Conservation (phyloP, 2,888 invertebrate species). For the Cryptocheilus praepositus region DNA sequence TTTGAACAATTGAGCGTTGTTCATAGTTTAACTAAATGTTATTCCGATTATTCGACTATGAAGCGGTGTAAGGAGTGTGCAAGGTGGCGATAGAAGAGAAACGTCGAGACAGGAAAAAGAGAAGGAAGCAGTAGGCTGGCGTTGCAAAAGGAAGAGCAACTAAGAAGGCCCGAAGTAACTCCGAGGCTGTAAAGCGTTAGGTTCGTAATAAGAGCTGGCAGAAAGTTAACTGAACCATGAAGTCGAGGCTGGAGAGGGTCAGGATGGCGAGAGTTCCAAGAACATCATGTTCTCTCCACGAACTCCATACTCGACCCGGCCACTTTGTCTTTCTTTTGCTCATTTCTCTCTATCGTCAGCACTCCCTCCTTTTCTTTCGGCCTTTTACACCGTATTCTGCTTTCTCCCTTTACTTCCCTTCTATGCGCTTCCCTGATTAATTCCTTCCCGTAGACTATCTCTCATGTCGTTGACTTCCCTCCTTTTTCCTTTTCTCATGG, state of each 20-base stretch:
- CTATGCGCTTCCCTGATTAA: no score
- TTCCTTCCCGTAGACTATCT: no score
- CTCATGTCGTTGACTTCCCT: no score
- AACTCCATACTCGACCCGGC: conserved; percentile 44
- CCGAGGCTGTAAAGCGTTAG: conserved; percentile 56
- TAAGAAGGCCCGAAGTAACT: conserved; percentile 19
- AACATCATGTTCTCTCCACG: conserved; percentile 56
- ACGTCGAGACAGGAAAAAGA: neutral
- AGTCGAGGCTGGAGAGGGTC: conserved; percentile 52
- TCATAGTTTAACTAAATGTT: no score
- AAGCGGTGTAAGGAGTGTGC: conserved; percentile 15
- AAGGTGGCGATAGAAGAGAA: neutral
- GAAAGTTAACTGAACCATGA: conserved; percentile 68
- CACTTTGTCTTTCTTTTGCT: conserved; percentile 32
- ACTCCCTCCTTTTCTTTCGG: conserved; percentile 9
- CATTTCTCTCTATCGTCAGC: conserved; percentile 24
- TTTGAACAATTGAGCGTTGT: neutral
- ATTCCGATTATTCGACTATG: no score
- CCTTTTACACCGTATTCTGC: conserved; percentile 9
- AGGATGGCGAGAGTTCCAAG: conserved; percentile 55
- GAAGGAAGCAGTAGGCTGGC: conserved; percentile 21
- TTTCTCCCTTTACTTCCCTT: conserved; percentile 5
- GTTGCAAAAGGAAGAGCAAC: conserved; percentile 16
- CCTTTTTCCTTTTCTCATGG: no score
- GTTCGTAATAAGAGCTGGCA: conserved; percentile 62